These are phyloP conservation scores for Pyrochroa serraticornis DNA, from an alignment of 2,888 invertebrate species.

Conservation along the genomic window DNA sequence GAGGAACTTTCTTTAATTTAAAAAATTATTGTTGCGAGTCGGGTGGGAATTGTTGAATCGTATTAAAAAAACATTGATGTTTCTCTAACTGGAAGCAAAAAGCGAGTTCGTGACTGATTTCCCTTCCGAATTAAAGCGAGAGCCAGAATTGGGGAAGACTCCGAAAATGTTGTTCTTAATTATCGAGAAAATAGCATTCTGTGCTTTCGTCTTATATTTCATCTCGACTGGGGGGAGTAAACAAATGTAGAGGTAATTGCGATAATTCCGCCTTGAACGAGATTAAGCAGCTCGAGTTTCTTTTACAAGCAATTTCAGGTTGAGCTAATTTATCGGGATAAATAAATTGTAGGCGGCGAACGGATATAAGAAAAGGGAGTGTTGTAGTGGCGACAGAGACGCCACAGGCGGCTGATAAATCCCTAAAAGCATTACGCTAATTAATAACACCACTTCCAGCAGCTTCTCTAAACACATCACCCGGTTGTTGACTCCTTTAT, in stretches of 20 bases:
- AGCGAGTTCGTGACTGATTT: too few species aligned
- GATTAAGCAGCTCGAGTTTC: conserved; percentile 29
- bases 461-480: conserved; percentile 22
- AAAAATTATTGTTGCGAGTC: too few species aligned
- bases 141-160: conserved; percentile 1
- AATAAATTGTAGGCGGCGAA: conserved; percentile 26
- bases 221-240: conserved; percentile 1
- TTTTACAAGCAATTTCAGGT: conserved; percentile 31
- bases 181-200: conserved; percentile 2
- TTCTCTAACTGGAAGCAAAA: too few species aligned
- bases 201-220: conserved; percentile 11
- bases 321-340: conserved; percentile 32
- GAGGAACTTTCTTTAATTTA: too few species aligned
- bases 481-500: conserved; percentile 29
- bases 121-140: too few species aligned
- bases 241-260: conserved; percentile 25
- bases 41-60: too few species aligned
- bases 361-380: conserved; percentile 14
- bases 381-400: conserved; percentile 19
- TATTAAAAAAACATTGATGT: too few species aligned
- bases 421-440: conserved; percentile 42
- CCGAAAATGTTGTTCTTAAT: conserved; percentile 9
- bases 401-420: conserved; percentile 37
- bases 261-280: conserved; percentile 32
- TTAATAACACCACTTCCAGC: conserved; percentile 37